Evolutionary conservation across 1,140 invertebrate species (phyloP).

Genomic region (Drepana arcuata): DNA sequence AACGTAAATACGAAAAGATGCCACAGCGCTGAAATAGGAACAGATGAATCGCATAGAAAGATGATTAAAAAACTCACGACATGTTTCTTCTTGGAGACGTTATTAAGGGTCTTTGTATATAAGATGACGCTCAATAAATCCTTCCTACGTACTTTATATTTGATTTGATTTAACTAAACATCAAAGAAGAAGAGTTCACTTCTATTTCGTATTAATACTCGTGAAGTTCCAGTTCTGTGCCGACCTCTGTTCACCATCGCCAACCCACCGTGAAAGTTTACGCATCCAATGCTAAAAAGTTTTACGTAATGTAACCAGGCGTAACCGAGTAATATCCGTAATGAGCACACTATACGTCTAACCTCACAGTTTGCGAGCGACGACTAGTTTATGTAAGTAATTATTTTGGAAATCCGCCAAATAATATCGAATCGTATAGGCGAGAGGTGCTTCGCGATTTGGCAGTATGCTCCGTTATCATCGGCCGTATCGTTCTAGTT

Average conservation of each 20-base stretch:
- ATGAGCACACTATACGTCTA: background rate
- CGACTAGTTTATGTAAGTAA: constrained; percentile 50
- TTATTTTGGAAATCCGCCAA: constrained; percentile 54
- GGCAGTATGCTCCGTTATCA: constrained; percentile 12
- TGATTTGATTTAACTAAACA: background rate
- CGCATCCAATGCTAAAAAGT: no score
- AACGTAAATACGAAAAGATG: no score
- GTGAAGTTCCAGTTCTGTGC: background rate
- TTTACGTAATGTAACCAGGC: background rate
- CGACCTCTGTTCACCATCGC: no score
- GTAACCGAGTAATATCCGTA: background rate
- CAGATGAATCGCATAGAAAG: no score
- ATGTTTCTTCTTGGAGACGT: no score
- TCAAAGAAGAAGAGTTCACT: background rate
- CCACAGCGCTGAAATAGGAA: no score
- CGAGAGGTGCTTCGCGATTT: constrained; percentile 23
- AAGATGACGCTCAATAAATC: no score
- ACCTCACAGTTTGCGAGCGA: constrained; percentile 1
- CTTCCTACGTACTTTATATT: no score
- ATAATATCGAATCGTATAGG: constrained; percentile 37
- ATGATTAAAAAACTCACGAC: no score
- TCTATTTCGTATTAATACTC: background rate
- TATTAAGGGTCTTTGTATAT: no score
- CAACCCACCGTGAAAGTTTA: no score
- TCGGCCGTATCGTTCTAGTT: background rate